phyloP scores from a whole-genome alignment of 2,113 vertebrate genomes.

The Cyrtonyx montezumae region DNA sequence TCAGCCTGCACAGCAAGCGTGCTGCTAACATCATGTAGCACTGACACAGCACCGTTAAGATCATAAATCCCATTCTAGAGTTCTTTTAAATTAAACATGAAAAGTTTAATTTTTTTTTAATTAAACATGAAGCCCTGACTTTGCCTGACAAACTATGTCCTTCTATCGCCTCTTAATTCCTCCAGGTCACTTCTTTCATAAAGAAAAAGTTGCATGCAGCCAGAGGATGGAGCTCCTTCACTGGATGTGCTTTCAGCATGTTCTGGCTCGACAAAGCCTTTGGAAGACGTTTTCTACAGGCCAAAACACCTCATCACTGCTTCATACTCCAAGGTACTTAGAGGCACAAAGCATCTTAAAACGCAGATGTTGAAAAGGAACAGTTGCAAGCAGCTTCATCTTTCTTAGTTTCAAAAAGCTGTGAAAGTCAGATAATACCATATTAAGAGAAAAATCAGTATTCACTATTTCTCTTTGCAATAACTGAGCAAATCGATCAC shows the following conservation, averaged over 20 bases:
- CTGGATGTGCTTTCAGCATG: background rate
- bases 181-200: constrained; percentile 61
- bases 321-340: background rate
- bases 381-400: background rate
- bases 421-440: background rate
- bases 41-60: constrained; percentile 70
- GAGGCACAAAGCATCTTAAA: constrained; percentile 8
- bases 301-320: background rate
- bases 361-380: background rate
- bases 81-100: constrained; percentile 82
- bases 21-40: constrained; percentile 7
- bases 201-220: constrained; percentile 21
- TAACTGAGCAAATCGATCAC: background rate
- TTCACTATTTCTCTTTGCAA: background rate
- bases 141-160: constrained; percentile 67
- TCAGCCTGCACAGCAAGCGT: constrained; percentile 36
- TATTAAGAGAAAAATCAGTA: background rate
- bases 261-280: background rate
- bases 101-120: constrained; percentile 75
- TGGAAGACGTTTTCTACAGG: background rate
- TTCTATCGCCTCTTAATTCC: constrained; percentile 65
- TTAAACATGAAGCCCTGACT: constrained; percentile 79
- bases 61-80: constrained; percentile 74
- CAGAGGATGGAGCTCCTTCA: background rate
- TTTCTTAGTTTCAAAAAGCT: background rate